These are phyloP conservation scores for Penaeus vannamei DNA, from an alignment of 1,140 invertebrate species.

Conservation along the genomic window DNA sequence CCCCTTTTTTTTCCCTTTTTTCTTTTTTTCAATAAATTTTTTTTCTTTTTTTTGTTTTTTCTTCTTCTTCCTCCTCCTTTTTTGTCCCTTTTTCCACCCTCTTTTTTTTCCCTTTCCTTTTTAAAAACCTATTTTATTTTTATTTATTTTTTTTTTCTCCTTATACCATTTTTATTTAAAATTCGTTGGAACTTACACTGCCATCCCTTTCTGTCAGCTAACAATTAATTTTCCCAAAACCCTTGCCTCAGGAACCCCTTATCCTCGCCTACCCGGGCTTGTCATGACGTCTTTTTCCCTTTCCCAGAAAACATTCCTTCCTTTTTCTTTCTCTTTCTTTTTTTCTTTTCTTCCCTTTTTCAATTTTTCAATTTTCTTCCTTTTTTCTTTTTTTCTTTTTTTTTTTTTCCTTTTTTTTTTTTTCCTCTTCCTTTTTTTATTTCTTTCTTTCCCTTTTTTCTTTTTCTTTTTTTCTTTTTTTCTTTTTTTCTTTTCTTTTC, in stretches of 20 bases:
- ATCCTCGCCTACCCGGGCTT: neutral
- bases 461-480: conserved; percentile 14
- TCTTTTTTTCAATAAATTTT: neutral
- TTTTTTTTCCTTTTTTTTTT: neutral
- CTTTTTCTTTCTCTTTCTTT: conserved; percentile 13
- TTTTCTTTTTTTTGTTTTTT: neutral
- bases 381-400: neutral
- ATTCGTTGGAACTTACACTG: neutral
- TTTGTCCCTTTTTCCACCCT: neutral
- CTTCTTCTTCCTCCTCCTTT: neutral
- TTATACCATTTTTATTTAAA: neutral
- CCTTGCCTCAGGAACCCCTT: neutral
- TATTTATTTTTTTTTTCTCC: conserved; percentile 8
- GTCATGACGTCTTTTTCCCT: neutral
- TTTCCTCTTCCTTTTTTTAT: too few species aligned
- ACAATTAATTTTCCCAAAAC: neutral
- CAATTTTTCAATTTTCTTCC: too few species aligned
- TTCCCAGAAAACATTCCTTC: neutral
- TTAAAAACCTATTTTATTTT: too few species aligned
- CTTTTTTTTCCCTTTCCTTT: neutral
- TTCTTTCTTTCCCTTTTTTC: neutral
- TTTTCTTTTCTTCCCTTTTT: neutral
- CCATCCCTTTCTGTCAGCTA: neutral
- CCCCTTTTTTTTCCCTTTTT: conserved; percentile 13
- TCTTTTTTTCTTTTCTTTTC: conserved; percentile 7